Conservation (phyloP, 2,797 vertebrate genomes). For the Lycodopsis pacificus region DNA sequence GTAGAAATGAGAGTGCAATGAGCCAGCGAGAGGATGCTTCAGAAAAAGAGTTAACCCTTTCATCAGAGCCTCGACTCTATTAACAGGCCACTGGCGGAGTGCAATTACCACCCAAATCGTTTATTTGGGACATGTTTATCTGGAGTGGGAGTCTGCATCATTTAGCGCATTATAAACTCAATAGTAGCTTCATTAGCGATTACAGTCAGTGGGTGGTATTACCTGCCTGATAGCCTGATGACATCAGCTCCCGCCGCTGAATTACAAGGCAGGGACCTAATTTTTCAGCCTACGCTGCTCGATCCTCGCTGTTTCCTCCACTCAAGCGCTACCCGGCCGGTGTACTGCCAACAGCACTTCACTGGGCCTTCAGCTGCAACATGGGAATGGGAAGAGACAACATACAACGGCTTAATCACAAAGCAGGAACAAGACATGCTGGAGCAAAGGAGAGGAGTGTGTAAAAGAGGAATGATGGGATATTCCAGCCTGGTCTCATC, state of each 20-base stretch:
- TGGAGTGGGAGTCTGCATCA: conserved; percentile 86
- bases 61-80: conserved; percentile 84
- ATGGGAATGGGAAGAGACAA: conserved; percentile 73
- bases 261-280: conserved; percentile 80
- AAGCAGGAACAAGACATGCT: conserved; percentile 41
- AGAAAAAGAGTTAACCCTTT: conserved; percentile 87
- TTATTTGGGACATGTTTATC: conserved; percentile 88
- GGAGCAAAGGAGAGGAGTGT: conserved; percentile 11
- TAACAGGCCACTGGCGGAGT: conserved; percentile 83
- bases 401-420: conserved; percentile 68
- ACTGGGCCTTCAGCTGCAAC: conserved; percentile 63
- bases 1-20: conserved; percentile 88
- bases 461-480: conserved; percentile 13
- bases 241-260: conserved; percentile 80
- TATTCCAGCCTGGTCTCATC: conserved; percentile 10
- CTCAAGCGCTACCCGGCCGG: conserved; percentile 55
- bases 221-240: conserved; percentile 86
- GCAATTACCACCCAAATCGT: conserved; percentile 88
- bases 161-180: conserved; percentile 88
- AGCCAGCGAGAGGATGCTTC: conserved; percentile 86
- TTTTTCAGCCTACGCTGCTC: conserved; percentile 77
- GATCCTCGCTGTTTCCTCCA: conserved; percentile 75
- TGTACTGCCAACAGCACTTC: conserved; percentile 67
- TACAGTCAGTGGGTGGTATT: conserved; percentile 87
- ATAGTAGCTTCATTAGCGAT: conserved; percentile 87